phyloP scores from a whole-genome alignment of 2,113 vertebrate genomes.

The Chlorocebus sabaeus region DNA sequence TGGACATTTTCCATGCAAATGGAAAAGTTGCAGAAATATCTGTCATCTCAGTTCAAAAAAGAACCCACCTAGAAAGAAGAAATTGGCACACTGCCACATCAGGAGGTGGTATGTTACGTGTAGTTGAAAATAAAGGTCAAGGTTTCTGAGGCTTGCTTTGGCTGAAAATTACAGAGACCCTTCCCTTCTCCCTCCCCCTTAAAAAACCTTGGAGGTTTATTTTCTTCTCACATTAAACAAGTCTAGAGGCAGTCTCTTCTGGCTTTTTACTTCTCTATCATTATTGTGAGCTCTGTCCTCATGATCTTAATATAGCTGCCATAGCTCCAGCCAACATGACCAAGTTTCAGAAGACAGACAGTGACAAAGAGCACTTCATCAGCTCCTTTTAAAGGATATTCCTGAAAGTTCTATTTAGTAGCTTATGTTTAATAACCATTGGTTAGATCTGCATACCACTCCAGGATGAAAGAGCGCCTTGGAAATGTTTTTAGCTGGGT shows the following conservation, averaged over 20 bases:
- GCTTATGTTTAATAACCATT: background rate
- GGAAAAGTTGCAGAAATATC: conserved; percentile 30
- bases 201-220: background rate
- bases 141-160: background rate
- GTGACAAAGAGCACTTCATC: background rate
- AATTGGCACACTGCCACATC: background rate
- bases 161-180: background rate
- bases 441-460: background rate
- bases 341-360: background rate
- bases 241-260: background rate
- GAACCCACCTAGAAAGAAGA: background rate
- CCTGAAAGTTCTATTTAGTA: background rate
- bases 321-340: background rate
- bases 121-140: background rate
- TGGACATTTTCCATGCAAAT: conserved; percentile 35
- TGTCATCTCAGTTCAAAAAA: background rate
- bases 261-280: background rate
- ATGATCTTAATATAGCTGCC: background rate
- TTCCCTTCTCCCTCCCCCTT: background rate
- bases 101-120: background rate
- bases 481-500: background rate
- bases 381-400: background rate
- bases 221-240: background rate
- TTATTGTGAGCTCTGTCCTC: background rate
- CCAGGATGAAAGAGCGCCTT: background rate